These are phyloP conservation scores for Eilema sororculum DNA, from an alignment of 2,888 invertebrate genomes.

Conservation along the genomic window DNA sequence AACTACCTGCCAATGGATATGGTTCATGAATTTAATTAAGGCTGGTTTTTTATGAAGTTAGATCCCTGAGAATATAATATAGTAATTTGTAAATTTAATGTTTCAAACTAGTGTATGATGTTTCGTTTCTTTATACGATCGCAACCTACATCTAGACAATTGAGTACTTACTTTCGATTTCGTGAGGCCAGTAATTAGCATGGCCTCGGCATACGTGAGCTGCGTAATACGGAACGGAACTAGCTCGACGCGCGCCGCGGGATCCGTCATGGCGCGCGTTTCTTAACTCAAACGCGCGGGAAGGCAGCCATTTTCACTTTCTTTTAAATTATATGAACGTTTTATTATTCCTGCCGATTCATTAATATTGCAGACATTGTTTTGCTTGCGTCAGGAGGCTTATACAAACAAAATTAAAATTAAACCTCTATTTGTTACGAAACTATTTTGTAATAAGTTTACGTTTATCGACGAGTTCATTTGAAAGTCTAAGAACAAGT, in stretches of 20 bases:
- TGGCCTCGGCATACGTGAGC: slow-evolving; percentile 80
- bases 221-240: slow-evolving; percentile 81
- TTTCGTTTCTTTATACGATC: slow-evolving; percentile 68
- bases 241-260: slow-evolving; percentile 55
- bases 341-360: slow-evolving; percentile 67
- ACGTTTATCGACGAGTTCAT: slow-evolving; percentile 31
- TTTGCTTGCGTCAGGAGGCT: slow-evolving; percentile 60
- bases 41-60: neutral
- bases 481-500: slow-evolving; percentile 33
- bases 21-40: neutral
- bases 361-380: slow-evolving; percentile 68
- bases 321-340: slow-evolving; percentile 78
- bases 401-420: slow-evolving; percentile 54
- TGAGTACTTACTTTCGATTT: slow-evolving; percentile 80
- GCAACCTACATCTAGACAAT: slow-evolving; percentile 73
- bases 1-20: neutral
- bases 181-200: slow-evolving; percentile 83
- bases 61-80: neutral
- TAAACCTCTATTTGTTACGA: slow-evolving; percentile 41
- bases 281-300: slow-evolving; percentile 48
- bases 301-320: slow-evolving; percentile 80
- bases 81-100: neutral
- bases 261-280: slow-evolving; percentile 57
- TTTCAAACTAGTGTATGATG: slow-evolving; percentile 59
- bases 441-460: slow-evolving; percentile 43